Percentiles rank a stretch among this genome's conserved stretches.
phyloP scores from a whole-genome alignment of 2,888 invertebrate species.

The Monopis laevigella region DNA sequence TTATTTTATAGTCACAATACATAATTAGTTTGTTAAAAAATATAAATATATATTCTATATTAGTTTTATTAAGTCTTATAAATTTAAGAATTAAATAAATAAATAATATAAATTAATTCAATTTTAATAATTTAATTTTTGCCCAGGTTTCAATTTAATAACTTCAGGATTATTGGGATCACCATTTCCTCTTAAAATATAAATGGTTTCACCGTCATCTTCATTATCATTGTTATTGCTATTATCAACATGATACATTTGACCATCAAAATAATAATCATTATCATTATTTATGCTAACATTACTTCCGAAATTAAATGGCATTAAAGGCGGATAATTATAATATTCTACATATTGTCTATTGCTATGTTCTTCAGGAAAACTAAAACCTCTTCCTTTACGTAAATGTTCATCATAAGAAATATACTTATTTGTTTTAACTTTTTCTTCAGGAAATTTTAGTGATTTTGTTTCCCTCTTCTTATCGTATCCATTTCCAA shows the following conservation, averaged over 20 bases:
- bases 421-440: slow-evolving; percentile 10
- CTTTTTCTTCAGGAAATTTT: slow-evolving; percentile 24
- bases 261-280: slow-evolving; percentile 12
- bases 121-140: no score
- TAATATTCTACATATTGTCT: slow-evolving; percentile 19
- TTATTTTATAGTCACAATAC: no score
- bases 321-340: slow-evolving; percentile 20
- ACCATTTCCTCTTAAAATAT: slow-evolving; percentile 53
- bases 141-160: slow-evolving; percentile 41
- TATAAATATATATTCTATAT: no score
- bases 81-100: no score
- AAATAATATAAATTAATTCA: no score
- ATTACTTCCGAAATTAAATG: slow-evolving; percentile 15
- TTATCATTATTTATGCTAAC: slow-evolving; percentile 10
- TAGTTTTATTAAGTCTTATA: no score
- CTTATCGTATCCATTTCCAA: not conserved
- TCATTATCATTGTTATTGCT: slow-evolving; percentile 18
- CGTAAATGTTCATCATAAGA: slow-evolving; percentile 14
- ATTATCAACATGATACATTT: no score
- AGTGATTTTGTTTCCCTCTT: slow-evolving; percentile 22
- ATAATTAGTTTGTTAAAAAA: no score
- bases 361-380: slow-evolving; percentile 22
- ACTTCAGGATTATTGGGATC: slow-evolving; percentile 57
- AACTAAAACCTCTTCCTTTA: slow-evolving; percentile 22
- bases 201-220: slow-evolving; percentile 36